Percentiles rank a stretch among this genome's conserved stretches.
phyloP scores from a whole-genome alignment of 1,140 invertebrate species.

The Zaprionus ornatus region DNA sequence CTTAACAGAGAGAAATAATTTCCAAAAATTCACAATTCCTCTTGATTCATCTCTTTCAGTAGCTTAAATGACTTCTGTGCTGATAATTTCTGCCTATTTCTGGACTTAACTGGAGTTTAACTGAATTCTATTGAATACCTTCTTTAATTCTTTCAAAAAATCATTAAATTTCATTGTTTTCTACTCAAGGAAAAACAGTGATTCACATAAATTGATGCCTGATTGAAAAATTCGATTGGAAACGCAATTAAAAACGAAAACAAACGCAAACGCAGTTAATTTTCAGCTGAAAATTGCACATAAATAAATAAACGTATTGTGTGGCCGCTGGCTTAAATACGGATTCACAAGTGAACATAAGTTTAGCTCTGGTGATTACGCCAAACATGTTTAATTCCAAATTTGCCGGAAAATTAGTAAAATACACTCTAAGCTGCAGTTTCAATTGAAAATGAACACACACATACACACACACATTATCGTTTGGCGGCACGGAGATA shows the following conservation, averaged over 20 bases:
- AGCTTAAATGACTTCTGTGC: too few species aligned
- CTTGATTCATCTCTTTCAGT: too few species aligned
- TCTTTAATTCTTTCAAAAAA: background rate
- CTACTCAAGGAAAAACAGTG: background rate
- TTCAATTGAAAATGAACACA: background rate
- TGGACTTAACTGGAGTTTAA: too few species aligned
- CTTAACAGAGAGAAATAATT: too few species aligned
- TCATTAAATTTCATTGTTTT: background rate
- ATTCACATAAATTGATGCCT: background rate
- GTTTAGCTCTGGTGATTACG: background rate
- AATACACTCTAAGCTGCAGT: background rate
- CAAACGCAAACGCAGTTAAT: background rate
- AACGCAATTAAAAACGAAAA: background rate
- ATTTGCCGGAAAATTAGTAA: background rate
- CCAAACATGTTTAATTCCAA: background rate
- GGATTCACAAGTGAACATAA: background rate
- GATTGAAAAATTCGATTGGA: background rate
- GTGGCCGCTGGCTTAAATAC: background rate
- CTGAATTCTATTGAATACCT: too few species aligned
- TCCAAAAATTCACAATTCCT: too few species aligned
- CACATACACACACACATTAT: background rate
- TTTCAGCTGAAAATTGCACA: background rate
- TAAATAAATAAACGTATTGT: background rate
- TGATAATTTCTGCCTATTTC: too few species aligned
- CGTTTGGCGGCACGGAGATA: background rate